phyloP scores from a whole-genome alignment of 2,113 vertebrate species.

The Chauna torquata region DNA sequence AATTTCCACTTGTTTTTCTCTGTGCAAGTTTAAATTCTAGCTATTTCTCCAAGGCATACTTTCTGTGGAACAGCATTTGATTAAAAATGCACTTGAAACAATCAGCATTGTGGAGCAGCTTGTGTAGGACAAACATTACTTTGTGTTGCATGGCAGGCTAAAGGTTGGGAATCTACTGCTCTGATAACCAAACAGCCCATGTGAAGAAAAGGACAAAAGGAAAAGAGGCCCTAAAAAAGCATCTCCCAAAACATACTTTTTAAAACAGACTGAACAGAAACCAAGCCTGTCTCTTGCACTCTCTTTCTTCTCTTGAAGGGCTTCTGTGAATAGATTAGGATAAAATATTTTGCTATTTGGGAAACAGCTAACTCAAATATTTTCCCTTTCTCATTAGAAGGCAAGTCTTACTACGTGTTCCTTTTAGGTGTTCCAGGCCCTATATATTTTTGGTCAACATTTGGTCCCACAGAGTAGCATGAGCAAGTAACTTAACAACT shows the following conservation, averaged over 20 bases:
- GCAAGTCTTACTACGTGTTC: neutral
- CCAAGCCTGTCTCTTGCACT: neutral
- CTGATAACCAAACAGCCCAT: neutral
- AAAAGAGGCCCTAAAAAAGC: neutral
- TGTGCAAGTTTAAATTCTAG: neutral
- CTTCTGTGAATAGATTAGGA: neutral
- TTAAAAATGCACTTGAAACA: slow-evolving; percentile 13
- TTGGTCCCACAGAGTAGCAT: neutral
- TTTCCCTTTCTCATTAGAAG: neutral
- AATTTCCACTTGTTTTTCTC: neutral
- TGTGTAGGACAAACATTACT: slow-evolving; percentile 35
- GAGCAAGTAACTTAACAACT: neutral
- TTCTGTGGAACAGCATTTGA: neutral
- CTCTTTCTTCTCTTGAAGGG: neutral
- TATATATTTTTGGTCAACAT: neutral
- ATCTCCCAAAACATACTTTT: neutral
- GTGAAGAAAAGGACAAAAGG: neutral
- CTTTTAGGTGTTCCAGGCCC: neutral
- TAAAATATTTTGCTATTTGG: neutral
- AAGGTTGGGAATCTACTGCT: slow-evolving; percentile 3
- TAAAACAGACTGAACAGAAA: neutral
- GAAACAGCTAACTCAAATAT: neutral
- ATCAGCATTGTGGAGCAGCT: slow-evolving; percentile 32
- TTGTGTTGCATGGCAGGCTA: neutral
- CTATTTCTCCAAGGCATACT: neutral